Conservation (phyloP, 2,797 vertebrate genomes). For the Microchirus variegatus region DNA sequence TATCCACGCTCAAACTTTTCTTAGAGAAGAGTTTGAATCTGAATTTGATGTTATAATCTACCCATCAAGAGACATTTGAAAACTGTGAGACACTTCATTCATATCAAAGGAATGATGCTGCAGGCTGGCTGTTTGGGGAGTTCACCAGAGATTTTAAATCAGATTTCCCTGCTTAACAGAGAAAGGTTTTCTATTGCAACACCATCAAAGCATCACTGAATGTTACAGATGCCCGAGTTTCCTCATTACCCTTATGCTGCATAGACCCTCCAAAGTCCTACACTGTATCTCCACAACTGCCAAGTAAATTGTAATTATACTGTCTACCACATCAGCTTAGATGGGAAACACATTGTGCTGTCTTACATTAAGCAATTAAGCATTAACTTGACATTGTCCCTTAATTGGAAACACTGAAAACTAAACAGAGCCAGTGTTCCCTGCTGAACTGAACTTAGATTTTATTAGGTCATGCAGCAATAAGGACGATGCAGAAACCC, state of each 20-base stretch:
- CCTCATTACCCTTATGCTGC: slow-evolving; percentile 52
- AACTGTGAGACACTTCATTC: slow-evolving; percentile 31
- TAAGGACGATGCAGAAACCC: slow-evolving; percentile 15
- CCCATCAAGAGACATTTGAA: slow-evolving; percentile 18
- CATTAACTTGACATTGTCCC: slow-evolving; percentile 33
- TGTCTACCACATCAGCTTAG: slow-evolving; percentile 28
- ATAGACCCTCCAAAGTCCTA: slow-evolving; percentile 32
- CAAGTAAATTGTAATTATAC: slow-evolving; percentile 52
- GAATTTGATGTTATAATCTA: slow-evolving; percentile 24
- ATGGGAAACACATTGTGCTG: slow-evolving; percentile 42
- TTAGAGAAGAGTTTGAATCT: slow-evolving; percentile 38
- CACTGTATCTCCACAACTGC: slow-evolving; percentile 37
- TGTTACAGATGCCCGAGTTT: slow-evolving; percentile 37
- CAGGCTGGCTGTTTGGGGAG: slow-evolving; percentile 22
- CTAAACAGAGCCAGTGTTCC: slow-evolving; percentile 10
- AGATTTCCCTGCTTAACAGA: slow-evolving; percentile 44
- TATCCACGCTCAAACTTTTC: slow-evolving; percentile 39
- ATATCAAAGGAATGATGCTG: slow-evolving; percentile 54
- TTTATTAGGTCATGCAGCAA: slow-evolving; percentile 45
- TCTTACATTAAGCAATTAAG: slow-evolving; percentile 41
- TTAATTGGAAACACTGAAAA: slow-evolving; percentile 46
- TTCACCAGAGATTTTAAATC: slow-evolving; percentile 53
- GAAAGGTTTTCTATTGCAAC: slow-evolving; percentile 44
- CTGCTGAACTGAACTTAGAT: slow-evolving; percentile 25
- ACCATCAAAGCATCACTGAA: slow-evolving; percentile 46